Evolutionary conservation across 2,888 invertebrate genomes (phyloP).

Genomic region (Heliconius sara): DNA sequence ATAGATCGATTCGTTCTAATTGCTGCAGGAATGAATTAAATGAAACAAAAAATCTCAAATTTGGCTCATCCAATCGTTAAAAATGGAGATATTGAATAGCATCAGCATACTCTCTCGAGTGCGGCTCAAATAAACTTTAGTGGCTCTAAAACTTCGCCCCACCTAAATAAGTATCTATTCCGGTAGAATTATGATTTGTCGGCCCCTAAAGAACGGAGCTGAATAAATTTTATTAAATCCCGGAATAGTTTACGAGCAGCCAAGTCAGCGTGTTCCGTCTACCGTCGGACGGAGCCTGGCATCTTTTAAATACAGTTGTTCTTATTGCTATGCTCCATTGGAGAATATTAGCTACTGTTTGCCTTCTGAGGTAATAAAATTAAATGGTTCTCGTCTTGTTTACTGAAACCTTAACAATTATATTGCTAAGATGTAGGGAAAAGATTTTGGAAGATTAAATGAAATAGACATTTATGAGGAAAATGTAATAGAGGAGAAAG

Average conservation of each 20-base stretch:
- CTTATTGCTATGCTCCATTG: conserved; percentile 58
- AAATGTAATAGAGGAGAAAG: background rate
- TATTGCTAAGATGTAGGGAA: too few relatives aligned
- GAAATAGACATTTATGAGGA: background rate
- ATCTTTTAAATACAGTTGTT: conserved; percentile 71
- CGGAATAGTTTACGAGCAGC: conserved; percentile 76
- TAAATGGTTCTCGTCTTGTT: conserved; percentile 3
- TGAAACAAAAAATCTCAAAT: background rate
- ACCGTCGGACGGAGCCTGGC: conserved; percentile 50
- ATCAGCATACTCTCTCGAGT: conserved; percentile 57
- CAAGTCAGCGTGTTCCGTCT: conserved; percentile 69
- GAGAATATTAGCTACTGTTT: conserved; percentile 46
- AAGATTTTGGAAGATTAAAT: background rate
- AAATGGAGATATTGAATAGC: conserved; percentile 43
- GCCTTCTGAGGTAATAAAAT: conserved; percentile 2
- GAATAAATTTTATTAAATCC: conserved; percentile 83
- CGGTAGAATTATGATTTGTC: conserved; percentile 80
- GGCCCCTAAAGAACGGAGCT: conserved; percentile 73
- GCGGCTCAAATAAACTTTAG: conserved; percentile 75
- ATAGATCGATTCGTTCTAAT: background rate
- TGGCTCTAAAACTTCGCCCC: conserved; percentile 75
- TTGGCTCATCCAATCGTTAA: conserved; percentile 1
- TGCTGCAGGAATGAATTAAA: background rate
- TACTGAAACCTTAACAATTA: background rate
- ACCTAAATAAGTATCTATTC: conserved; percentile 80